phyloP scores from a whole-genome alignment of 2,888 invertebrate species.

The Tethea ocularis region DNA sequence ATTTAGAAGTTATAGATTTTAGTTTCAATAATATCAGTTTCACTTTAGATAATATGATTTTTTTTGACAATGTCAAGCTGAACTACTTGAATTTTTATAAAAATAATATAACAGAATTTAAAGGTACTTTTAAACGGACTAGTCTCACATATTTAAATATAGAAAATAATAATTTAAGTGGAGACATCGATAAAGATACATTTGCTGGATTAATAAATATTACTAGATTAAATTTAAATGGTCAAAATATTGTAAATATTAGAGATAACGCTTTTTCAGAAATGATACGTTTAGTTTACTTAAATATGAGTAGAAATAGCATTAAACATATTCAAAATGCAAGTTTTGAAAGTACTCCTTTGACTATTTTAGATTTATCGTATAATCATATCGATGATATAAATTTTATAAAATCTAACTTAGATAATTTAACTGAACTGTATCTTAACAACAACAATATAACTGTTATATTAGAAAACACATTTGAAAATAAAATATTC shows the following conservation, averaged over 20 bases:
- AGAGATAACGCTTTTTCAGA: constrained; percentile 51
- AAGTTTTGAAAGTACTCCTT: constrained; percentile 44
- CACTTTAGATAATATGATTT: constrained; percentile 53
- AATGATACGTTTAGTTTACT: constrained; percentile 39
- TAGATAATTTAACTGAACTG: constrained; percentile 53
- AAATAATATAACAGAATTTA: constrained; percentile 54
- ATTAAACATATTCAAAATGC: constrained; percentile 49
- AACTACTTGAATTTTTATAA: constrained; percentile 53
- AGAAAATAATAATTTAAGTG: constrained; percentile 55
- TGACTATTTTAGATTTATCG: constrained; percentile 61
- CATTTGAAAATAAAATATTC: constrained; percentile 50
- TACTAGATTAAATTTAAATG: constrained; percentile 46
- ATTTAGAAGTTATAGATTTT: constrained; percentile 54
- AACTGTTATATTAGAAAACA: constrained; percentile 32
- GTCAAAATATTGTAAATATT: constrained; percentile 53
- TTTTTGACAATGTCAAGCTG: constrained; percentile 54
- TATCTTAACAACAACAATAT: constrained; percentile 60
- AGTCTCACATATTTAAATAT: constrained; percentile 50
- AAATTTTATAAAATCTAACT: constrained; percentile 49
- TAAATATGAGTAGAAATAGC: constrained; percentile 62
- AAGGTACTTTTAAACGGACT: constrained; percentile 56
- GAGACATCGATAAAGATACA: constrained; percentile 47
- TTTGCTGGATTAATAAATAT: constrained; percentile 57
- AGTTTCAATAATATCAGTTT: constrained; percentile 58
- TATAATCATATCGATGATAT: constrained; percentile 51